These are phyloP conservation scores for Plagodis pulveraria DNA, from an alignment of 2,888 invertebrate species.

Conservation along the genomic window DNA sequence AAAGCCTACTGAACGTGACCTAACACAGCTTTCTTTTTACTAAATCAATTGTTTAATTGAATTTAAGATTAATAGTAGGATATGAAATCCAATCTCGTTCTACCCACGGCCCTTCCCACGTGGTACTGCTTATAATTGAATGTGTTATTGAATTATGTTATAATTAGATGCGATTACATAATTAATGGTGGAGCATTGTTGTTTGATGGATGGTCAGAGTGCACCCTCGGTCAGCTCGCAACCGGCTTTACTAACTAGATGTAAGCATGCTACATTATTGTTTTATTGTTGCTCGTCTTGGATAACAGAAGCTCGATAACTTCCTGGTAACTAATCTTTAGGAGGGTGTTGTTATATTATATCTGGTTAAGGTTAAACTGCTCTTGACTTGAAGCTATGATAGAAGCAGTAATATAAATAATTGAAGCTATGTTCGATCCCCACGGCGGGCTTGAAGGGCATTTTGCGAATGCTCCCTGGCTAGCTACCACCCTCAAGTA, in stretches of 20 bases:
- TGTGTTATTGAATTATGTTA: conserved; percentile 43
- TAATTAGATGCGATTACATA: conserved; percentile 42
- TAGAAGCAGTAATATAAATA: too few relatives aligned
- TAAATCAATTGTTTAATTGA: conserved; percentile 43
- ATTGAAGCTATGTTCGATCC: too few relatives aligned
- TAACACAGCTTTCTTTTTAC: conserved; percentile 27
- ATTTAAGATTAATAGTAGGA: conserved; percentile 43
- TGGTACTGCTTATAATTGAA: conserved; percentile 26
- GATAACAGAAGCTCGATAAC: too few relatives aligned
- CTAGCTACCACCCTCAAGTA: too few relatives aligned
- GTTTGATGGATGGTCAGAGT: conserved; percentile 25
- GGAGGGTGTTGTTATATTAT: too few relatives aligned
- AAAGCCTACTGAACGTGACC: conserved; percentile 35
- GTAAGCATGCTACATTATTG: too few relatives aligned
- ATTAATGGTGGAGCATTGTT: conserved; percentile 28
- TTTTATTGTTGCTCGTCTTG: too few relatives aligned
- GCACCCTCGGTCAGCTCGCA: background rate
- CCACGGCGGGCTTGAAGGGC: too few relatives aligned
- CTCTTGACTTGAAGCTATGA: too few relatives aligned
- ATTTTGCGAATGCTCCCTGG: too few relatives aligned
- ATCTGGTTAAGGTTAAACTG: too few relatives aligned
- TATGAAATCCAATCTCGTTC: conserved; percentile 35
- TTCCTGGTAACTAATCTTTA: too few relatives aligned
- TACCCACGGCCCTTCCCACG: conserved; percentile 38
- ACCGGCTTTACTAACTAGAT: background rate